Conservation (phyloP, 2,113 vertebrate species). For the Cryptoleucopteryx plumbea region DNA sequence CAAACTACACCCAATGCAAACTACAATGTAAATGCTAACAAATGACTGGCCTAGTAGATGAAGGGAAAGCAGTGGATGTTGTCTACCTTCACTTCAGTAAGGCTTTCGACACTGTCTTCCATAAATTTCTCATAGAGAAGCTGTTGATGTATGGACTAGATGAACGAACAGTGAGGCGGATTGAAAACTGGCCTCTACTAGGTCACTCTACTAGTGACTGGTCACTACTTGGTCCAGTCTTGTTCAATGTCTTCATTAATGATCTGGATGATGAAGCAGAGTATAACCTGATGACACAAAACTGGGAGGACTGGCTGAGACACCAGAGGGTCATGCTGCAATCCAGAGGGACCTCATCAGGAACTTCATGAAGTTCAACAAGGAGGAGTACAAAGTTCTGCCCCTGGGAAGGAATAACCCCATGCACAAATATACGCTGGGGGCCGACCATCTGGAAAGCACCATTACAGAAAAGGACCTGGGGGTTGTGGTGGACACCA, state of each 20-base stretch:
- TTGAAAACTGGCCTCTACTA: neutral
- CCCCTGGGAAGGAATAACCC: neutral
- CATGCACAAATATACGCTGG: neutral
- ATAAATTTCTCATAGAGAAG: neutral
- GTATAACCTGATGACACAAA: neutral
- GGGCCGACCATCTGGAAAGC: rapidly evolving
- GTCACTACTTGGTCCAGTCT: neutral
- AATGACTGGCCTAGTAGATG: neutral
- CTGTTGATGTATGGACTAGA: neutral
- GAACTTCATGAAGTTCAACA: neutral
- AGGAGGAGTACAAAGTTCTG: neutral
- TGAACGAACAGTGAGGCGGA: neutral
- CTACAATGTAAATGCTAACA: neutral
- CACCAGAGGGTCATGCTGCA: neutral
- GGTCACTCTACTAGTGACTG: too few relatives aligned
- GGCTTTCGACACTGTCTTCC: neutral
- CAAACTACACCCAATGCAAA: neutral
- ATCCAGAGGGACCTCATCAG: neutral
- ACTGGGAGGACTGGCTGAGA: neutral
- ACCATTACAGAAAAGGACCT: neutral
- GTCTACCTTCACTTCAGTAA: neutral
- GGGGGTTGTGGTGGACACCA: rapidly evolving
- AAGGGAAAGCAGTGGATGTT: neutral
- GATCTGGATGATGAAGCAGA: neutral
- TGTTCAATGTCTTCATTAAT: neutral